phyloP scores from a whole-genome alignment of 2,113 vertebrate species.

The Callorhinus ursinus region DNA sequence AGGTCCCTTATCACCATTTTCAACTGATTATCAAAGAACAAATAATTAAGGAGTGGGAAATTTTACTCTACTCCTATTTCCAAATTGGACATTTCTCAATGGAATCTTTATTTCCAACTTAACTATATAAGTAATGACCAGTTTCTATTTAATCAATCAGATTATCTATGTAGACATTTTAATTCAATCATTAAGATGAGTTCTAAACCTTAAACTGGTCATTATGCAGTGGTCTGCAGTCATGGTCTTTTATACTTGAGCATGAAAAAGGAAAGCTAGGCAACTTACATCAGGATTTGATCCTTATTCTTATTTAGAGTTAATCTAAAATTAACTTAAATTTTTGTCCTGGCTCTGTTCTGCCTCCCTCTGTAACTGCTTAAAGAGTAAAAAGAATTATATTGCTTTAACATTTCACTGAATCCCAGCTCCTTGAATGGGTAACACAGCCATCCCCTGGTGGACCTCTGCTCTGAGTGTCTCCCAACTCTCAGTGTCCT shows the following conservation, averaged over 20 bases:
- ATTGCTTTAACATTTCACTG: neutral
- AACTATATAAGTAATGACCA: neutral
- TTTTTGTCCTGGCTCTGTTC: neutral
- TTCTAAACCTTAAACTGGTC: neutral
- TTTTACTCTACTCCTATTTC: neutral
- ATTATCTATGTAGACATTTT: neutral
- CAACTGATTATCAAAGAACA: neutral
- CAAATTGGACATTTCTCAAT: neutral
- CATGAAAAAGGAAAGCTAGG: neutral
- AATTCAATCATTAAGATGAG: neutral
- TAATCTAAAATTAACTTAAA: slow-evolving; percentile 27
- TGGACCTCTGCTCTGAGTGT: neutral
- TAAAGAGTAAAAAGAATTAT: neutral
- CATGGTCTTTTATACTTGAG: neutral
- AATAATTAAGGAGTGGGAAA: neutral
- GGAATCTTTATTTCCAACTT: neutral
- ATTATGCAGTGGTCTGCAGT: neutral
- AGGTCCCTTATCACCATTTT: neutral
- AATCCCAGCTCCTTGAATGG: neutral
- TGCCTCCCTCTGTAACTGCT: neutral
- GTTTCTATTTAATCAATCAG: slow-evolving; percentile 18
- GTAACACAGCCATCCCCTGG: neutral
- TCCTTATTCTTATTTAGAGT: neutral
- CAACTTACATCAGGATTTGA: neutral
- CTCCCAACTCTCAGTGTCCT: neutral